Conservation (phyloP, 1,140 invertebrate genomes). For the Heliothis virescens region DNA sequence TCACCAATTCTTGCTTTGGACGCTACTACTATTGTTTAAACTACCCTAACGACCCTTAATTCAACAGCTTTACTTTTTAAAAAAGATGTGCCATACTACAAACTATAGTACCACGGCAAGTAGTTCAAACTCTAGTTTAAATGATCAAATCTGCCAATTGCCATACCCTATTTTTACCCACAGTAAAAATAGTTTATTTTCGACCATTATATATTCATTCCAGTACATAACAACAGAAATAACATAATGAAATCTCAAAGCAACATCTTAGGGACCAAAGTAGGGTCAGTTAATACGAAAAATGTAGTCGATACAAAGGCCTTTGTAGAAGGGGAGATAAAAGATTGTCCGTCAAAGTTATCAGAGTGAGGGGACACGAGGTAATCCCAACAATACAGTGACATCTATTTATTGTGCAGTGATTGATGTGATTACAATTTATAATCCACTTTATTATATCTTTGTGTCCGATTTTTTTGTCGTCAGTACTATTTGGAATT, state of each 20-base stretch:
- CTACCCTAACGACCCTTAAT: too few species aligned
- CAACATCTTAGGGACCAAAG: conserved; percentile 10
- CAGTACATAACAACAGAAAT: neutral
- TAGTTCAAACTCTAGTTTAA: too few species aligned
- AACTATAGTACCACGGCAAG: too few species aligned
- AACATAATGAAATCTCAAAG: conserved; percentile 6
- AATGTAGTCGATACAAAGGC: conserved; percentile 44
- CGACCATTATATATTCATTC: too few species aligned
- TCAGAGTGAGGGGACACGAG: conserved; percentile 14
- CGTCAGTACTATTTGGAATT: neutral
- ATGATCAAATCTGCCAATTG: too few species aligned
- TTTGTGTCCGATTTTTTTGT: conserved; percentile 3
- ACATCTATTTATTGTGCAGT: conserved; percentile 23
- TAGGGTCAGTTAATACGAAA: conserved; percentile 46
- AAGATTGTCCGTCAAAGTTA: conserved; percentile 46
- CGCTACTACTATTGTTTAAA: too few species aligned
- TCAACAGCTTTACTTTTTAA: too few species aligned
- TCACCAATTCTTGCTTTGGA: too few species aligned
- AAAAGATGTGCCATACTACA: too few species aligned
- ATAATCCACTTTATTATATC: conserved; percentile 42
- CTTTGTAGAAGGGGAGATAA: conserved; percentile 45
- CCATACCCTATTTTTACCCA: too few species aligned
- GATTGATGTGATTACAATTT: conserved; percentile 50
- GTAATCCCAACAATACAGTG: conserved; percentile 38
- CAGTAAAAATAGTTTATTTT: too few species aligned